Evolutionary conservation across 1,140 invertebrate species (phyloP).

Genomic region (Pogonus chalceus): DNA sequence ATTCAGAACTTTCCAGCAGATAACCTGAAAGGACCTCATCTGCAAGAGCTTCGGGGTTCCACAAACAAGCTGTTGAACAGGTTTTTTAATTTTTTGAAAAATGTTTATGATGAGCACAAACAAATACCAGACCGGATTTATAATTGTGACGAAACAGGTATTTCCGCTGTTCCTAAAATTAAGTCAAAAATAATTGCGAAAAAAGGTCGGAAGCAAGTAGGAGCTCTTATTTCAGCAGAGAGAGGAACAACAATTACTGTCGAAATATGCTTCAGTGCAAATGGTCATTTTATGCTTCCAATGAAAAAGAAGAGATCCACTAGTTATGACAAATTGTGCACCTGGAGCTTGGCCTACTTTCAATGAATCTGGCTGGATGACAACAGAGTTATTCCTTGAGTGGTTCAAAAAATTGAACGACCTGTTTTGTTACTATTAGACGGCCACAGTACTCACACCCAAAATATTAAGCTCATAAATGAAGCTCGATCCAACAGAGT

Average conservation of each 20-base stretch:
- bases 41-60: slow-evolving; percentile 27
- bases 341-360: slow-evolving; percentile 23
- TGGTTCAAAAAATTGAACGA: slow-evolving; percentile 29
- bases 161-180: slow-evolving; percentile 33
- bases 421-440: slow-evolving; percentile 29
- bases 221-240: slow-evolving; percentile 20
- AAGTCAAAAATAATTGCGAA: slow-evolving; percentile 28
- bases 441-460: slow-evolving; percentile 25
- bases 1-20: slow-evolving; percentile 24
- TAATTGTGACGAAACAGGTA: slow-evolving; percentile 34
- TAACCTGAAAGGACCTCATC: slow-evolving; percentile 30
- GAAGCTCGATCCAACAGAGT: slow-evolving; percentile 19
- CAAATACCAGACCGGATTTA: slow-evolving; percentile 26
- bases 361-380: slow-evolving; percentile 29
- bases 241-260: slow-evolving; percentile 22
- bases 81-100: slow-evolving; percentile 24
- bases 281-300: slow-evolving; percentile 28
- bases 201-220: slow-evolving; percentile 32
- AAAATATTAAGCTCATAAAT: slow-evolving; percentile 25
- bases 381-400: slow-evolving; percentile 25
- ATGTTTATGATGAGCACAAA: slow-evolving; percentile 21
- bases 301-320: slow-evolving; percentile 18
- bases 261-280: slow-evolving; percentile 25
- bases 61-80: slow-evolving; percentile 25
- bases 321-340: slow-evolving; percentile 19